Evolutionary conservation across 2,888 invertebrate genomes (phyloP), one percentile per base, ranked within the genome.

Genomic region (Meliscaeva auricollis): DNA sequence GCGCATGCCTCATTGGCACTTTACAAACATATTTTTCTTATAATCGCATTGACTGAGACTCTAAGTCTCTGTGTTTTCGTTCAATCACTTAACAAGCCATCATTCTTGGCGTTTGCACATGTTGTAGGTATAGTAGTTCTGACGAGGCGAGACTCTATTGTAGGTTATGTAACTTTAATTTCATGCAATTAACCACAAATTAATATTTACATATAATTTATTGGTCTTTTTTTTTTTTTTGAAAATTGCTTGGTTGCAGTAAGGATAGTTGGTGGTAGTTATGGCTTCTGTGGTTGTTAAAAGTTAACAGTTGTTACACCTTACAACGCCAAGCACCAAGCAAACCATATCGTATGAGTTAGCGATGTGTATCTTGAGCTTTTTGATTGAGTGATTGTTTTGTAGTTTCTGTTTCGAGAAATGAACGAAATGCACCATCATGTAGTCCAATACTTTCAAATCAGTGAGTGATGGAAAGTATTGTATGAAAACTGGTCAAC

Each of bases 321-420:
- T 38, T 22, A 13, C 8, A 26, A 30, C 41, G 3, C 26, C 11
- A 11, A 38, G 26, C 4, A n/a, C n/a, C 35, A 60, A 15, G 9
- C 15, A 62, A 62, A 38, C 54, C 62, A 56, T 52, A n/a, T 60
- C 41, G 17, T 32, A 30, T 58, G 41, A 48, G 54, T 30, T 15
- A 26, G 17, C 17, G 35, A 46, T 30, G 35, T 1, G 22, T 30
- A 44, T 35, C 30, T 4, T 9, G 30, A 2, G 13, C 11, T 20
- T 46, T 84, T 26, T 84, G 80, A 84, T 84, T 84, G 80, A 84
- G 84, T 84, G 80, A 84, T 84, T 75, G 75, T 58, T 74, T 35
- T 38, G 77, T 44, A 58, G 72, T 38, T 41, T 17, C 48, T 35
- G 66, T 64, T 66, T 30, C 50, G 26, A 38, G 56, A 56, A 50